Evolutionary conservation across 2,888 invertebrate species (phyloP).

Genomic region (Lochmaea crataegi): DNA sequence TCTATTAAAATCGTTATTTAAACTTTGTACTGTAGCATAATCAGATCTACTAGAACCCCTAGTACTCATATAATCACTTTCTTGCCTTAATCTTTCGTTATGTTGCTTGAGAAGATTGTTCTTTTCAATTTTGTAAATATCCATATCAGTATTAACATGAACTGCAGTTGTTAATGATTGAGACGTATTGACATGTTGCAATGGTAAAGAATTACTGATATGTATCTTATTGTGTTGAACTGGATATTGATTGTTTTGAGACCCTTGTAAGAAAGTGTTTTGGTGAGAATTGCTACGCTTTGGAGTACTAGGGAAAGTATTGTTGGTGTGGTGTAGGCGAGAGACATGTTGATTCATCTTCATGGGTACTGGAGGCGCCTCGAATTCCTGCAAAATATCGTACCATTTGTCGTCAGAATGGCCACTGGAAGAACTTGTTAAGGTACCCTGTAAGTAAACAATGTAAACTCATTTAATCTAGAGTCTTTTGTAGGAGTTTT

Average conservation of each 20-base stretch:
- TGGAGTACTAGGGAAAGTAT: conserved; percentile 62
- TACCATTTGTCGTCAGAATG: conserved; percentile 77
- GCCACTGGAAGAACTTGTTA: conserved; percentile 74
- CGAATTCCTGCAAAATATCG: conserved; percentile 67
- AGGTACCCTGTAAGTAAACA: conserved; percentile 66
- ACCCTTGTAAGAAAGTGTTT: conserved; percentile 55
- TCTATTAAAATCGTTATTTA: conserved; percentile 55
- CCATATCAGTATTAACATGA: conserved; percentile 62
- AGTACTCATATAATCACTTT: conserved; percentile 64
- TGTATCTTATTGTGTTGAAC: conserved; percentile 63
- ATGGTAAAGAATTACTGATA: conserved; percentile 64
- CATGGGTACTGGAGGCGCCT: conserved; percentile 69
- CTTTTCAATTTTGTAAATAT: conserved; percentile 60
- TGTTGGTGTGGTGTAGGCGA: conserved; percentile 51
- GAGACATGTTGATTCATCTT: conserved; percentile 59
- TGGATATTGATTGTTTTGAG: conserved; percentile 57
- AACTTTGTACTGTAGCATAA: conserved; percentile 52
- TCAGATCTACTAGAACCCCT: conserved; percentile 45
- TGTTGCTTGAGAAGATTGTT: conserved; percentile 58
- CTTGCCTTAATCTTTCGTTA: conserved; percentile 64
- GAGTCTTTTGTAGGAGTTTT: not conserved
- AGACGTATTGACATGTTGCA: conserved; percentile 62
- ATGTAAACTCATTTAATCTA: not conserved
- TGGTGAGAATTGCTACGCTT: conserved; percentile 62
- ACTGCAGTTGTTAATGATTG: conserved; percentile 62